Conservation (phyloP, 2,113 vertebrate genomes). For the Onychorhynchus coronatus region DNA sequence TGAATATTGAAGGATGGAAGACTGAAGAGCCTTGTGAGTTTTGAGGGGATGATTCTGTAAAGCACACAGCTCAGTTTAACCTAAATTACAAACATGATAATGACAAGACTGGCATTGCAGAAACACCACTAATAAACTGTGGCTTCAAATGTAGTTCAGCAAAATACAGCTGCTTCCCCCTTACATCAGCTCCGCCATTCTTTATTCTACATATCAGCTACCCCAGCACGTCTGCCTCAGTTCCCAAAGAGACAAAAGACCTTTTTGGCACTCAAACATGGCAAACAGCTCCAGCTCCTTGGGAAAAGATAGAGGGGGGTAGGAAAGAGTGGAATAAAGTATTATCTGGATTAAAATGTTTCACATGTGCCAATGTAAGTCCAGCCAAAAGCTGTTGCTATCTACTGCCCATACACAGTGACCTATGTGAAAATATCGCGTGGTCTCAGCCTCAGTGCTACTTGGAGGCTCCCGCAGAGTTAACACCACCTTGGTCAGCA, state of each 20-base stretch:
- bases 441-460: not conserved
- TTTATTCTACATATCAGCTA: slow-evolving; percentile 63
- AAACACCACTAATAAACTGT: not conserved
- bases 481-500: not conserved
- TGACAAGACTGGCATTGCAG: not conserved
- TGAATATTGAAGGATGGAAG: not conserved
- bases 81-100: not conserved
- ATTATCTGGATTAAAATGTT: not conserved
- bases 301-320: slow-evolving; percentile 28
- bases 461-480: not conserved
- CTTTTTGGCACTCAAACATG: slow-evolving; percentile 58
- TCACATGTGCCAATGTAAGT: not conserved
- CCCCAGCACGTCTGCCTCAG: slow-evolving; percentile 63
- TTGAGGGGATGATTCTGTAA: not conserved
- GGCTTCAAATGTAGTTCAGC: not conserved
- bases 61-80: not conserved
- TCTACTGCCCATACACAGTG: not conserved
- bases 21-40: not conserved
- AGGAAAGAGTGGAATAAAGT: not conserved
- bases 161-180: slow-evolving; percentile 53
- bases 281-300: slow-evolving; percentile 48
- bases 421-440: not conserved
- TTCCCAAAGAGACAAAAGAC: slow-evolving; percentile 68
- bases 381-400: not conserved
- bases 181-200: slow-evolving; percentile 49